phyloP scores from a whole-genome alignment of 1,140 invertebrate genomes.

The Dendrolimus punctatus region DNA sequence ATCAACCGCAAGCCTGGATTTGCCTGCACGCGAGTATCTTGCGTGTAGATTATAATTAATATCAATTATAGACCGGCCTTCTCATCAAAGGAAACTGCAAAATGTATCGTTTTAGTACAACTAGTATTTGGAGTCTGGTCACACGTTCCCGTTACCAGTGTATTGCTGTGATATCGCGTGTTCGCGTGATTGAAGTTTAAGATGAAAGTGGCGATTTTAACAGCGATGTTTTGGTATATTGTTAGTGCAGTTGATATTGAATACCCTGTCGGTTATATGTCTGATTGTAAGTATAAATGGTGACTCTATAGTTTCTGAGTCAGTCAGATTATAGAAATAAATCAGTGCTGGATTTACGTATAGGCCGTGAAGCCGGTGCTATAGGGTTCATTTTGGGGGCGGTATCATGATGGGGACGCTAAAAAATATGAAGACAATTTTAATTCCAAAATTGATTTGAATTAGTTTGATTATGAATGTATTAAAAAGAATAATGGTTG shows the following conservation, averaged over 20 bases:
- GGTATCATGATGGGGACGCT: too few relatives aligned
- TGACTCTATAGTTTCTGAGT: neutral
- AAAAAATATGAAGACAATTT: too few relatives aligned
- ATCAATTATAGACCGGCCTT: conserved; percentile 10
- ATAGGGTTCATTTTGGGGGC: too few relatives aligned
- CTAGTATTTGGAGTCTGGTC: conserved; percentile 5
- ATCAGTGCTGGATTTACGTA: too few relatives aligned
- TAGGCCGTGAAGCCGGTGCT: too few relatives aligned
- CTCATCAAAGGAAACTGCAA: conserved; percentile 16
- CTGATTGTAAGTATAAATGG: conserved; percentile 30
- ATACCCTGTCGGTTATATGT: conserved; percentile 32
- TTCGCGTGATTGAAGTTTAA: conserved; percentile 1
- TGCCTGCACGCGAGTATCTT: neutral
- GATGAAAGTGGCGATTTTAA: conserved; percentile 11
- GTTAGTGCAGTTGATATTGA: conserved; percentile 18
- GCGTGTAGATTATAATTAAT: conserved; percentile 1
- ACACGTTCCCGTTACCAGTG: conserved; percentile 6
- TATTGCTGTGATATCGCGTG: conserved; percentile 1
- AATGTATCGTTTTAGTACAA: conserved; percentile 8
- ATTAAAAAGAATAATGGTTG: too few relatives aligned
- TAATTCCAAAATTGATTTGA: too few relatives aligned
- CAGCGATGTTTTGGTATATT: conserved; percentile 11
- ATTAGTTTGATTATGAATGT: too few relatives aligned
- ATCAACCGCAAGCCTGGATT: too few relatives aligned
- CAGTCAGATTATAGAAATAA: too few relatives aligned